These are phyloP conservation scores for Callopanchax toddi DNA, from an alignment of 2,113 vertebrate genomes.

Conservation along the genomic window DNA sequence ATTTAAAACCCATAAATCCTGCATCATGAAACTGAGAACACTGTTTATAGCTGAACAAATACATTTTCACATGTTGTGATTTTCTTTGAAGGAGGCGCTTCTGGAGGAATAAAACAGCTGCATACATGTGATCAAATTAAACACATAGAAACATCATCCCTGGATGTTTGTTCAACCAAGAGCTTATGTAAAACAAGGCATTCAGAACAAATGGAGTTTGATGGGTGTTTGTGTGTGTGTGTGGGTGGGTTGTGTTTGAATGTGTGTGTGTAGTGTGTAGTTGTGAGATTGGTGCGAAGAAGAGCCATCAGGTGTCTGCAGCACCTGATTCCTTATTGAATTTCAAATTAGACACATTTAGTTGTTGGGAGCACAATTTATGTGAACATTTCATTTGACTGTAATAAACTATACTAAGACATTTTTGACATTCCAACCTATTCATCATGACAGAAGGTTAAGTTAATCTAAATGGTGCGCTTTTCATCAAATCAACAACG, in stretches of 20 bases:
- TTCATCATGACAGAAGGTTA: constrained; percentile 27
- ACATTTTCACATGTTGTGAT: background rate
- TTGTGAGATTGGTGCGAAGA: constrained; percentile 6
- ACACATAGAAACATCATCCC: background rate
- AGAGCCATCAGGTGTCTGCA: constrained; percentile 16
- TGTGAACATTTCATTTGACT: constrained; percentile 13
- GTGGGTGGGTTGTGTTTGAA: too few species aligned
- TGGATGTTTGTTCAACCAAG: background rate
- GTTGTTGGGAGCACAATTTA: constrained; percentile 26
- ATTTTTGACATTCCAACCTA: constrained; percentile 30
- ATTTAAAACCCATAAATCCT: background rate
- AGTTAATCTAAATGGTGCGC: too few species aligned
- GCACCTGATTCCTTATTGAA: constrained; percentile 6
- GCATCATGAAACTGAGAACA: background rate
- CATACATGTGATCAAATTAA: background rate
- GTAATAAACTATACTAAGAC: constrained; percentile 9
- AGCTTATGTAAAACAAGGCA: constrained; percentile 27
- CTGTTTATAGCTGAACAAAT: too few species aligned
- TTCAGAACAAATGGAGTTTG: constrained; percentile 28
- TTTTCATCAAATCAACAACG: background rate
- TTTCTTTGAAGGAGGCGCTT: background rate
- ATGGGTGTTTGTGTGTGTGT: background rate
- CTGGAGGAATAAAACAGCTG: background rate
- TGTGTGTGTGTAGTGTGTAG: background rate
- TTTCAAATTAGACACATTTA: constrained; percentile 13